Evolutionary conservation across 1,140 invertebrate species (phyloP).

Genomic region (Subanguina moxae): DNA sequence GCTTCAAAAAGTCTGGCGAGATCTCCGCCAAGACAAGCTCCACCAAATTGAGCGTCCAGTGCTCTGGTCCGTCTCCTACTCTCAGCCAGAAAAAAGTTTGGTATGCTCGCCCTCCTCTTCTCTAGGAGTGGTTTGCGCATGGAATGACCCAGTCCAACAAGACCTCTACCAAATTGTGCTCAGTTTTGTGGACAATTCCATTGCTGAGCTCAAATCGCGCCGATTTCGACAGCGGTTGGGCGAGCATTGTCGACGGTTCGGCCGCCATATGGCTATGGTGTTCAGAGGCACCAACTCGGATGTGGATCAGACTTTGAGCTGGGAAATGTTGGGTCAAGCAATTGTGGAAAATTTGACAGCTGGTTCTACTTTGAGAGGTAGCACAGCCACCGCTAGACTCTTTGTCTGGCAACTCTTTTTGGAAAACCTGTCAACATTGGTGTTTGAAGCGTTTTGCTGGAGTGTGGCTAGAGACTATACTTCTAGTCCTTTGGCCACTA

Average conservation of each 20-base stretch:
- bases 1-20: conserved; percentile 25
- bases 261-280: conserved; percentile 30
- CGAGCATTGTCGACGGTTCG: conserved; percentile 25
- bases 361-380: neutral
- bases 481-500: conserved; percentile 25
- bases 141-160: conserved; percentile 26
- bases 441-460: conserved; percentile 35
- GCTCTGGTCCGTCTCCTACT: conserved; percentile 21
- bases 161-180: conserved; percentile 28
- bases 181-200: conserved; percentile 26
- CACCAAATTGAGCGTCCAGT: conserved; percentile 30
- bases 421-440: conserved; percentile 31
- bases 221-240: conserved; percentile 18
- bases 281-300: conserved; percentile 27
- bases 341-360: conserved; percentile 23
- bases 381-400: conserved; percentile 17
- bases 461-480: conserved; percentile 27
- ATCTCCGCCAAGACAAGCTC: conserved; percentile 27
- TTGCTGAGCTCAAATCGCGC: conserved; percentile 14
- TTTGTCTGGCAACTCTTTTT: conserved; percentile 32
- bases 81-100: conserved; percentile 1
- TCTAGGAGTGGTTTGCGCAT: conserved; percentile 14
- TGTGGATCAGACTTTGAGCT: conserved; percentile 25
- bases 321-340: conserved; percentile 29
- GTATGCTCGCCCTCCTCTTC: conserved; percentile 6